A percentile compares a stretch with the other conserved stretches of the same genome.
Conservation (phyloP, 1,140 invertebrate genomes). For the Ceratina australensis region DNA sequence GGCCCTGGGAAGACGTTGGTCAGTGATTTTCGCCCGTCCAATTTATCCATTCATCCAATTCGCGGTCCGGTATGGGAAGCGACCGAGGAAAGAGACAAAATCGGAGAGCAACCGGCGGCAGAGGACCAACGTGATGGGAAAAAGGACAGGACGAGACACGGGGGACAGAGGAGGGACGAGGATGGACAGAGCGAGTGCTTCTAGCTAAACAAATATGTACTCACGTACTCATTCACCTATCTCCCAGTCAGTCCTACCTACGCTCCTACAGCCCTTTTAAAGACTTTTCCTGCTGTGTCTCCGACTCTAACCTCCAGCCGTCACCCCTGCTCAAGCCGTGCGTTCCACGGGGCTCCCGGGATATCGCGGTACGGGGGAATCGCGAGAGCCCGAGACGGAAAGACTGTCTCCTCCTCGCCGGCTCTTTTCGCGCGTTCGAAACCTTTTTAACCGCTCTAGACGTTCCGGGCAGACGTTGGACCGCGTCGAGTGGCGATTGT, state of each 20-base stretch:
- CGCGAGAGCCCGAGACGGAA: background rate
- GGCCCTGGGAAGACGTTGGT: background rate
- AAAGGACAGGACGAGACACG: conserved; percentile 20
- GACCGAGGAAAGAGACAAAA: conserved; percentile 12
- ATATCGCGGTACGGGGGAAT: conserved; percentile 26
- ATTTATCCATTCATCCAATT: conserved; percentile 69
- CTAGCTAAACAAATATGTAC: conserved; percentile 79
- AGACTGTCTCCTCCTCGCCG: background rate
- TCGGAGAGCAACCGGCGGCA: conserved; percentile 15
- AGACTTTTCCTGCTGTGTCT: conserved; percentile 72
- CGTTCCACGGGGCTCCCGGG: conserved; percentile 26
- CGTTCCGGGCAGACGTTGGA: conserved; percentile 7
- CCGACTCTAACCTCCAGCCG: conserved; percentile 36
- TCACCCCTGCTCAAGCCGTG: conserved; percentile 2
- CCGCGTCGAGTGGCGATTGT: conserved; percentile 8
- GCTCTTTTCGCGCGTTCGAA: conserved; percentile 38
- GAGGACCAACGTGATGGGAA: background rate
- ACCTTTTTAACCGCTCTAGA: conserved; percentile 37
- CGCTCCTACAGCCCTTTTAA: conserved; percentile 75
- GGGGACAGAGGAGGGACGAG: conserved; percentile 44
- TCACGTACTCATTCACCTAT: conserved; percentile 79
- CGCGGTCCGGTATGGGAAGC: conserved; percentile 42
- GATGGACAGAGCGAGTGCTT: conserved; percentile 73
- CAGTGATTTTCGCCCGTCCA: conserved; percentile 60
- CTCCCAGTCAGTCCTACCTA: conserved; percentile 70